A percentile compares a stretch with the other conserved stretches of the same genome.
These are phyloP conservation scores for Seira ritae DNA, from an alignment of 2,888 invertebrate genomes.

Conservation along the genomic window DNA sequence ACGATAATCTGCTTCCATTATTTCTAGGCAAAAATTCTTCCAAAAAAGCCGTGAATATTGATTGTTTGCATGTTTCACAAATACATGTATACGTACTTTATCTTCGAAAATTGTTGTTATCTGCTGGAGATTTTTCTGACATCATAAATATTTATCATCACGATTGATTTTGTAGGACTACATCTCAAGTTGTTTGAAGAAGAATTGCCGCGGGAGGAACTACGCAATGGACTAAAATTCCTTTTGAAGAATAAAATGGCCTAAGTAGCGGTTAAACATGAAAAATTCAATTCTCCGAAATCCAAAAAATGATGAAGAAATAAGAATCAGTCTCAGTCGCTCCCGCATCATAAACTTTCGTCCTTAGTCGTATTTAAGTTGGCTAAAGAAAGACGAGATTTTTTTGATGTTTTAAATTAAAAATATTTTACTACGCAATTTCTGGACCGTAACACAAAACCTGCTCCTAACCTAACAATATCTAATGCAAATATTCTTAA, in stretches of 20 bases:
- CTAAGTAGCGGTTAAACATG: neutral
- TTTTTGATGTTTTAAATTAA: no score
- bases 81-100: neutral
- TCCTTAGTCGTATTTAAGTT: no score
- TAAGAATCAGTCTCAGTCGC: neutral
- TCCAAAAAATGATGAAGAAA: no score
- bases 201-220: no score
- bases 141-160: conserved; percentile 34
- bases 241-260: neutral
- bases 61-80: neutral
- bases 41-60: neutral
- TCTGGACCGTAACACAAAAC: no score
- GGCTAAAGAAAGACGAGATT: no score
- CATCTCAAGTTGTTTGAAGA: neutral
- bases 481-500: neutral
- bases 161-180: conserved; percentile 3
- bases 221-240: no score
- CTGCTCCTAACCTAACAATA: no score
- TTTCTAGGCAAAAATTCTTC: neutral
- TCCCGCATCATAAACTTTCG: neutral
- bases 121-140: neutral
- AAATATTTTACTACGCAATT: no score
- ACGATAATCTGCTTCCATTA: neutral
- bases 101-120: neutral
- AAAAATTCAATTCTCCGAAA: neutral